phyloP scores from a whole-genome alignment of 2,888 invertebrate genomes.

The Sminthurinus aureus region DNA sequence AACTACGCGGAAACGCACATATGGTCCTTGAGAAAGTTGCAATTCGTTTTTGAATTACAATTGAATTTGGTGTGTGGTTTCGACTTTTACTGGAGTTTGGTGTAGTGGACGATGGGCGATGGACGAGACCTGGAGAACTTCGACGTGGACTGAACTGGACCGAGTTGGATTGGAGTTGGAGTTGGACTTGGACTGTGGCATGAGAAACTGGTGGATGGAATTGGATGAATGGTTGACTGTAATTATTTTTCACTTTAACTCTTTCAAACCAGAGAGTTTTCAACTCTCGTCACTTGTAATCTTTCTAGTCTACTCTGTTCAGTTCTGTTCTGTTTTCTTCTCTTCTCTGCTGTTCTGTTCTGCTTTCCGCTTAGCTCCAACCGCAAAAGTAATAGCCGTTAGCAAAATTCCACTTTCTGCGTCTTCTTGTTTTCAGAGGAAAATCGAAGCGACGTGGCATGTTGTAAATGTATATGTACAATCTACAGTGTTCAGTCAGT shows the following conservation, averaged over 20 bases:
- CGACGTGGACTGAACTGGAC: background rate
- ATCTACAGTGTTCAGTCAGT: too few species aligned
- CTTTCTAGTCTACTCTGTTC: too few species aligned
- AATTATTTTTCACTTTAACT: constrained; percentile 20
- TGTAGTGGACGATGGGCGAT: background rate
- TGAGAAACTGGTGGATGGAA: background rate
- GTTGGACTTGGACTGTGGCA: background rate
- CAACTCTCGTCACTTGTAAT: background rate
- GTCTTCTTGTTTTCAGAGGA: background rate
- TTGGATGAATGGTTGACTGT: constrained; percentile 11
- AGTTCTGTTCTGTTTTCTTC: too few species aligned
- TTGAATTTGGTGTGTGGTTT: too few species aligned
- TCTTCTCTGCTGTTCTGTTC: too few species aligned
- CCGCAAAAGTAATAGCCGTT: background rate
- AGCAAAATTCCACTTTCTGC: background rate
- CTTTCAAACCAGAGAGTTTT: background rate
- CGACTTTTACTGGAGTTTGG: too few species aligned
- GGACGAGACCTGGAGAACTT: too few species aligned
- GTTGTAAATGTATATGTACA: too few species aligned
- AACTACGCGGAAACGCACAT: background rate
- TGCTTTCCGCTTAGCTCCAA: background rate
- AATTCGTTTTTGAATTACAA: too few species aligned
- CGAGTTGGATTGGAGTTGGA: background rate
- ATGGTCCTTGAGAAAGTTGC: too few species aligned
- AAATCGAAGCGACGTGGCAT: too few species aligned